Conservation (phyloP, 2,888 invertebrate genomes). For the Cordylochernes scorpioides region DNA sequence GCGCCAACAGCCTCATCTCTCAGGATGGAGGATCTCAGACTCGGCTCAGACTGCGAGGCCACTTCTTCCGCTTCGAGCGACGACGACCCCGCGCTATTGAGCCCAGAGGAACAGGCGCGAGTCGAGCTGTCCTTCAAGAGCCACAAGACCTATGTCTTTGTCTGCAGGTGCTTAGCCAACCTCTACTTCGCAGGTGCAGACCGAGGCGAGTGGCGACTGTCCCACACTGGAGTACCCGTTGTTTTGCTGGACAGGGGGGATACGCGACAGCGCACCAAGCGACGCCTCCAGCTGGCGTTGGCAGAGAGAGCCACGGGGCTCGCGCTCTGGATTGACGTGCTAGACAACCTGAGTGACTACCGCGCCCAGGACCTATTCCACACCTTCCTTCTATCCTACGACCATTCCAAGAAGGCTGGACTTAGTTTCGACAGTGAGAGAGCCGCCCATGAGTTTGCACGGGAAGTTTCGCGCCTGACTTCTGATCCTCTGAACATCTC, state of each 20-base stretch:
- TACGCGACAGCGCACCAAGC: conserved; percentile 36
- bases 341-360: conserved; percentile 49
- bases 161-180: conserved; percentile 41
- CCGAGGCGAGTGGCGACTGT: conserved; percentile 33
- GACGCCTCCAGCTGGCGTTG: conserved; percentile 39
- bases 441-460: conserved; percentile 41
- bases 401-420: conserved; percentile 46
- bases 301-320: conserved; percentile 55
- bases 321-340: conserved; percentile 48
- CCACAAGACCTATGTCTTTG: conserved; percentile 46
- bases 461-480: conserved; percentile 38
- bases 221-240: conserved; percentile 49
- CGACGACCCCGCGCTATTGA: too few relatives aligned
- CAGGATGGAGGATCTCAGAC: too few relatives aligned
- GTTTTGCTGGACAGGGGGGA: conserved; percentile 47
- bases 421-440: conserved; percentile 48
- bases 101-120: conserved; percentile 30
- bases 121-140: conserved; percentile 46
- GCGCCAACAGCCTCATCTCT: too few relatives aligned
- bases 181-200: conserved; percentile 21
- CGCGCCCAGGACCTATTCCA: conserved; percentile 40
- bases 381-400: conserved; percentile 47
- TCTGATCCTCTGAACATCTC: conserved; percentile 50
- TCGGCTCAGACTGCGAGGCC: too few relatives aligned
- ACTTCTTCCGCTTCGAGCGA: too few relatives aligned